Evolutionary conservation across 2,888 invertebrate species (phyloP), one percentile per base, ranked within the genome.

Genomic region (Agrotis segetum): DNA sequence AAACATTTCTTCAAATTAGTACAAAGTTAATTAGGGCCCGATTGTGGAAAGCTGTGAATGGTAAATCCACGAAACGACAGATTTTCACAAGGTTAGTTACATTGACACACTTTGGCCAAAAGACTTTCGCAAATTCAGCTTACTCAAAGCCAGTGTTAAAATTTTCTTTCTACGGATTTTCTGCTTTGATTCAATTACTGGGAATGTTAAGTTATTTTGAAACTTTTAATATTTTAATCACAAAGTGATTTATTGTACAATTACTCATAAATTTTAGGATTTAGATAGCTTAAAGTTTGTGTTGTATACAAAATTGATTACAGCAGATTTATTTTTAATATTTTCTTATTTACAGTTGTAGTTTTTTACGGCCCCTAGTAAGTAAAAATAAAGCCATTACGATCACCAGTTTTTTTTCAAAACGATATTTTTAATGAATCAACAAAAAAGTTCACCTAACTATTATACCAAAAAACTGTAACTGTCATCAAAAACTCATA

Each of bases 11-110:
- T 21, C 40, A 71, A 83, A 65, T 82, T 71, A 63, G 56, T 50
- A 59, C 62, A 74, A 74, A 74, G 19, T 71, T 79, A 83, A 83
- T 84, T 79, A 79, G 53, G 60, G 40, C 44, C 16, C 29, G 53
- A 67, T 62, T 69, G 59, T 71, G 56, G 53, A 16, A 65, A 9
- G 21, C 24, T 2, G 49, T 55, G 68, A 71, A 75, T 63, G 44
- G 62, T 11, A 16, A 73, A 53, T 63, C 21, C 56, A 11, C 14
- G 4, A 17, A 61, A 50, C 29, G 14, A 58, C 4, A 44, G 52
- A 61, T 72, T 78, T 66, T 46, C 21, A 60, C 55, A 59, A 73
- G 49, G 49, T 46, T 50, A 49, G 60, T 24, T 19, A 46, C 55
- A 16, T 65, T 53, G 60, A 65, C 52, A 76, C 59, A 24, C 21